phyloP scores from a whole-genome alignment of 92 coral and sea anemone genomes.

The Pocillopora grandis region DNA sequence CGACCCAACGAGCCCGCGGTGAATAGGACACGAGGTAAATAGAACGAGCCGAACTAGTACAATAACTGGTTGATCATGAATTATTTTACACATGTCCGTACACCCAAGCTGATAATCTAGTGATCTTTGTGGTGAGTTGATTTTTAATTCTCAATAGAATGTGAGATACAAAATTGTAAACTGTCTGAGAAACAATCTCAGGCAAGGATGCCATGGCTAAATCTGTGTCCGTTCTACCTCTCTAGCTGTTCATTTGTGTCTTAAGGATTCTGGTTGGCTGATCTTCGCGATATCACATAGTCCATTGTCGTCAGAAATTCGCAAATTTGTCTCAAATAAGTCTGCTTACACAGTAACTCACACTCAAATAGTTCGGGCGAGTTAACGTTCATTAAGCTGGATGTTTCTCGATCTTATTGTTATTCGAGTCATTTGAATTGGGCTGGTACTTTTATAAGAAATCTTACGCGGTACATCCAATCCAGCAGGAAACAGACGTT shows the following conservation, averaged over 20 bases:
- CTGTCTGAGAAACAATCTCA: background rate
- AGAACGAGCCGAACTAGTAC: background rate
- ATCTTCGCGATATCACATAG: background rate
- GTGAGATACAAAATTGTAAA: background rate
- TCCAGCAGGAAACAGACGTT: too few species aligned
- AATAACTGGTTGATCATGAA: background rate
- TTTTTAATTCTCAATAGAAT: background rate
- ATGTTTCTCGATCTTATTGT: too few species aligned
- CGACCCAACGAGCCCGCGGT: background rate
- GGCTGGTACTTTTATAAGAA: too few species aligned
- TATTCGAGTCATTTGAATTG: too few species aligned
- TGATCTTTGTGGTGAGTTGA: constrained; percentile 5
- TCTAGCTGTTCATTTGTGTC: background rate
- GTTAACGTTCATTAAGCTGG: too few species aligned
- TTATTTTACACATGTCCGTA: background rate
- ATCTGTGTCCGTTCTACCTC: background rate
- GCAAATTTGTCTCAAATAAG: too few species aligned
- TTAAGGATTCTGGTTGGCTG: background rate
- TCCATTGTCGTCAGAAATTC: background rate
- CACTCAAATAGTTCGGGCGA: too few species aligned
- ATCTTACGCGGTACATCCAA: too few species aligned
- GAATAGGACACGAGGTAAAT: background rate
- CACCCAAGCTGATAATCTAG: background rate
- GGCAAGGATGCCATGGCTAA: background rate
- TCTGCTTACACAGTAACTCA: too few species aligned